These are phyloP conservation scores for Nebria salina DNA, from an alignment of 2,888 invertebrate species.

Conservation along the genomic window DNA sequence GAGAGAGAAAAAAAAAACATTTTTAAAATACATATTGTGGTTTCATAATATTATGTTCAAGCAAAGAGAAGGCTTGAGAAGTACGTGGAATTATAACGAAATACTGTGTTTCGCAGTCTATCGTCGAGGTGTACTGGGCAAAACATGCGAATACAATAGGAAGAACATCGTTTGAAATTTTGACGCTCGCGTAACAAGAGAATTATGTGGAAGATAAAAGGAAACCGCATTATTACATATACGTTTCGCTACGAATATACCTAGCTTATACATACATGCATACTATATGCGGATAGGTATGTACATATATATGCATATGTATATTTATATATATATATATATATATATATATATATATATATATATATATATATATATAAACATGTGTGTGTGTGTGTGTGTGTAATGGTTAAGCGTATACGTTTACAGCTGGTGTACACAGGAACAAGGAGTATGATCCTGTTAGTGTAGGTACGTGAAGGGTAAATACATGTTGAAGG, in stretches of 20 bases:
- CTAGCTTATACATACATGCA: background rate
- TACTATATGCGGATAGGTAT: background rate
- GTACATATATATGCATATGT: too few relatives aligned
- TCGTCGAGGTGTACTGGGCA: background rate
- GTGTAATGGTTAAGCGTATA: too few relatives aligned
- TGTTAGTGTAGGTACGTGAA: background rate
- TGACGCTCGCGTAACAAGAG: constrained; percentile 1
- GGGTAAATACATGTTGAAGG: background rate
- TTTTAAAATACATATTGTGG: background rate
- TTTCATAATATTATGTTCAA: background rate
- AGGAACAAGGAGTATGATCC: background rate
- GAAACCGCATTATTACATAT: background rate
- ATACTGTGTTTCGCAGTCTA: background rate
- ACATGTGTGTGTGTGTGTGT: background rate
- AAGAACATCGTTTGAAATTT: background rate
- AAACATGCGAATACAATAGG: background rate
- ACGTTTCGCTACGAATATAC: background rate
- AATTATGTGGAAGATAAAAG: background rate
- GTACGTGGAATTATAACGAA: background rate
- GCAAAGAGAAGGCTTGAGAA: background rate
- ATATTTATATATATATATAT: too few relatives aligned
- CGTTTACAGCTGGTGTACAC: background rate
- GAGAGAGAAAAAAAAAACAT: background rate
- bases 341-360: too few relatives aligned
- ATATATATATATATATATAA: background rate